Percentiles rank a stretch among this genome's conserved stretches.
phyloP scores from a whole-genome alignment of 2,797 vertebrate species.

The Chrosomus eos region DNA sequence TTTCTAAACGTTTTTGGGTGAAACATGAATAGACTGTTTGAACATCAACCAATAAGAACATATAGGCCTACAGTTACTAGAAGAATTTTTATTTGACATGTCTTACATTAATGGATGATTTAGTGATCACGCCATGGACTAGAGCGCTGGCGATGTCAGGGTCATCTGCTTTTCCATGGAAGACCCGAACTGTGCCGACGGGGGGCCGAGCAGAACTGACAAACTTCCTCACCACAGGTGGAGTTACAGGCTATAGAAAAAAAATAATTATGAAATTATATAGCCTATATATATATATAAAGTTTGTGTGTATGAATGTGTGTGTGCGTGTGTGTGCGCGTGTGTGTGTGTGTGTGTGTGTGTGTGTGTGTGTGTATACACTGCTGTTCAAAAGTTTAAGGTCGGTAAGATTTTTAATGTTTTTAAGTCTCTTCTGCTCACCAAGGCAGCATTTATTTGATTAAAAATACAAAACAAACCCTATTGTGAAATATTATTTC shows the following conservation, averaged over 20 bases:
- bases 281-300: too few relatives aligned
- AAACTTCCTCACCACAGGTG: constrained; percentile 78
- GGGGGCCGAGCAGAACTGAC: constrained; percentile 75
- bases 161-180: constrained; percentile 83
- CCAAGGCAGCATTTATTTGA: too few relatives aligned
- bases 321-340: accelerated
- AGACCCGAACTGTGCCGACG: constrained; percentile 76
- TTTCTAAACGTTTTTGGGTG: not conserved
- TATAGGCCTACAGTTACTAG: not conserved
- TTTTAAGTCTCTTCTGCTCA: too few relatives aligned
- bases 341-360: too few relatives aligned
- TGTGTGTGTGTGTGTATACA: too few relatives aligned
- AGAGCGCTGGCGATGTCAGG: constrained; percentile 77
- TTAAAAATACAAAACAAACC: too few relatives aligned
- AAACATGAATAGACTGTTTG: not conserved
- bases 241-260: constrained; percentile 77
- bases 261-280: too few relatives aligned
- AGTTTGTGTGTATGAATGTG: too few relatives aligned
- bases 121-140: constrained; percentile 78
- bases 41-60: not conserved
- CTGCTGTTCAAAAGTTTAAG: too few relatives aligned
- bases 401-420: too few relatives aligned
- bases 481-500: too few relatives aligned
- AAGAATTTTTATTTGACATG: not conserved
- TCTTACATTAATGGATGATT: constrained; percentile 73